Conservation (phyloP, 1,140 invertebrate genomes). For the Zaprionus davidi region DNA sequence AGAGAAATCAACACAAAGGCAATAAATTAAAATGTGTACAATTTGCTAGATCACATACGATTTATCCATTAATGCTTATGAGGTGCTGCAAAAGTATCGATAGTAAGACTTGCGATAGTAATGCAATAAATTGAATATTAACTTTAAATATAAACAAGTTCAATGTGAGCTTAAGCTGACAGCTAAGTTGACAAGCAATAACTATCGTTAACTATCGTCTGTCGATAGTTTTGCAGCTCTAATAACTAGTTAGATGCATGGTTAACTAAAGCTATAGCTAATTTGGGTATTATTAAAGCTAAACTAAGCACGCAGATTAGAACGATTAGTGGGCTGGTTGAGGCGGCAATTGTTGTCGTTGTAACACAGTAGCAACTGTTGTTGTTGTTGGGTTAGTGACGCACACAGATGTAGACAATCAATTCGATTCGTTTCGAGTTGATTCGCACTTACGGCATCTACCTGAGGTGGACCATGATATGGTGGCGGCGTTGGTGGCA, state of each 20-base stretch:
- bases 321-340: conserved; percentile 32
- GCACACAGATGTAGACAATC: conserved; percentile 17
- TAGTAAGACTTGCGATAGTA: background rate
- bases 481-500: conserved; percentile 56
- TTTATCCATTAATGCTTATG: background rate
- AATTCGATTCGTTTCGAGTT: conserved; percentile 5
- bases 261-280: conserved; percentile 35
- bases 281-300: conserved; percentile 21
- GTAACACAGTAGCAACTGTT: conserved; percentile 19
- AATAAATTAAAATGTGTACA: conserved; percentile 54
- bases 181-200: background rate
- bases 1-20: conserved; percentile 41
- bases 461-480: conserved; percentile 61
- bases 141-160: background rate
- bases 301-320: conserved; percentile 33
- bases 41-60: background rate
- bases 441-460: conserved; percentile 75
- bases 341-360: conserved; percentile 1
- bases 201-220: conserved; percentile 3
- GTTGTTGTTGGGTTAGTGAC: conserved; percentile 59
- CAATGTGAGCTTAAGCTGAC: background rate
- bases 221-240: conserved; percentile 10
- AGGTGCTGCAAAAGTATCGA: background rate
- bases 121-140: background rate
- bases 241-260: conserved; percentile 17